Conservation (phyloP, 2,113 vertebrate genomes). For the Lepisosteus oculatus region DNA sequence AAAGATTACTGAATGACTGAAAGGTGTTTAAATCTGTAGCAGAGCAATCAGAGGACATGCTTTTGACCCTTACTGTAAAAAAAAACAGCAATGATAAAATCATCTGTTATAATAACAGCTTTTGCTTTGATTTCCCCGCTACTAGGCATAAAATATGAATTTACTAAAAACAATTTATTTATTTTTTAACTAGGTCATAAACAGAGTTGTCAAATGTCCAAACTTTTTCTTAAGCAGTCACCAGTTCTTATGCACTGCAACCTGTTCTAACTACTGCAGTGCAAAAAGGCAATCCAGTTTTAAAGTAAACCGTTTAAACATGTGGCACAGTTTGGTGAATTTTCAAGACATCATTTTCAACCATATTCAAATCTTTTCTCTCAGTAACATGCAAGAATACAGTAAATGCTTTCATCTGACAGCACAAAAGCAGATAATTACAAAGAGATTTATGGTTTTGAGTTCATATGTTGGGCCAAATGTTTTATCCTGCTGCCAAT, state of each 20-base stretch:
- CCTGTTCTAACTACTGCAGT: slow-evolving; percentile 54
- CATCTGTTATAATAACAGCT: no score
- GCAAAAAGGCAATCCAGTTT: slow-evolving; percentile 58
- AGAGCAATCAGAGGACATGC: no score
- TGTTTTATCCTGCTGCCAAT: slow-evolving; percentile 62
- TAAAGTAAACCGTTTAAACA: slow-evolving; percentile 44
- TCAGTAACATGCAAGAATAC: slow-evolving; percentile 37
- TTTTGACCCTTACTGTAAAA: no score
- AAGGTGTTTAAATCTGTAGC: no score
- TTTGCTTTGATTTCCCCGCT: no score
- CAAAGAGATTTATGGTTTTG: slow-evolving; percentile 46
- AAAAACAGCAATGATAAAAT: no score
- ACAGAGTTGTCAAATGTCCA: no score
- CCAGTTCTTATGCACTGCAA: slow-evolving; percentile 45
- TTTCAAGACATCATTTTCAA: slow-evolving; percentile 48
- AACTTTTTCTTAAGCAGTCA: slow-evolving; percentile 24
- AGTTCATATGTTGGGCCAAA: slow-evolving; percentile 55
- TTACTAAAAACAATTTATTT: no score
- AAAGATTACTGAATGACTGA: no score
- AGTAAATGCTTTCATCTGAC: slow-evolving; percentile 43
- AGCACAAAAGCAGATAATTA: slow-evolving; percentile 48
- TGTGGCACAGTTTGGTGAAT: slow-evolving; percentile 51
- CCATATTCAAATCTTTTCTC: slow-evolving; percentile 48
- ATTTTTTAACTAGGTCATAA: no score
- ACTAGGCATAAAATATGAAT: no score